phyloP scores from a whole-genome alignment of 2,113 vertebrate species.

The Microcebus tavaratra region DNA sequence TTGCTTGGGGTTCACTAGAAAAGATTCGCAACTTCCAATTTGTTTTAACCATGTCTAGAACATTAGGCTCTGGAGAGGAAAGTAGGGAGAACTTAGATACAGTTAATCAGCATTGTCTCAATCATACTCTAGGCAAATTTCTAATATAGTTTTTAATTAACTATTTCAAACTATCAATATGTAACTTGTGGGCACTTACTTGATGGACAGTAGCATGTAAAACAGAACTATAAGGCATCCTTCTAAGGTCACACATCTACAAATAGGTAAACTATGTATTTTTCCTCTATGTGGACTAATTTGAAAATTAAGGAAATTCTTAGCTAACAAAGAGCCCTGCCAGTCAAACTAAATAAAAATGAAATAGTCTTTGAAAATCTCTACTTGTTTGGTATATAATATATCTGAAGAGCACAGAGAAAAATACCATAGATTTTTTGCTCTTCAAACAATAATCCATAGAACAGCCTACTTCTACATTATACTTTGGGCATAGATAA shows the following conservation, averaged over 20 bases:
- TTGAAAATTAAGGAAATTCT: slow-evolving; percentile 2
- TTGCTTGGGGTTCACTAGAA: neutral
- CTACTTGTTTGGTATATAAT: slow-evolving; percentile 2
- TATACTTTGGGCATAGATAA: slow-evolving; percentile 25
- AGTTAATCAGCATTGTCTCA: neutral
- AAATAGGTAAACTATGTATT: neutral
- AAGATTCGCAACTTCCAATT: slow-evolving; percentile 39
- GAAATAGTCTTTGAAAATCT: slow-evolving; percentile 34
- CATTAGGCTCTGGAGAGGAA: neutral
- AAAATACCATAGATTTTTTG: slow-evolving; percentile 54
- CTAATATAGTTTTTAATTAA: slow-evolving; percentile 39
- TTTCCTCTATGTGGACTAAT: neutral
- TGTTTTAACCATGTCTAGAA: neutral
- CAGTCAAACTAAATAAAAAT: neutral
- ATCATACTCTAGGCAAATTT: neutral
- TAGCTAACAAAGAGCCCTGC: neutral
- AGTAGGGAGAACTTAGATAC: neutral
- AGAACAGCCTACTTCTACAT: slow-evolving; percentile 38
- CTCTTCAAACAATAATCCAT: slow-evolving; percentile 57
- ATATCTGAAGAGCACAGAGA: slow-evolving; percentile 37
- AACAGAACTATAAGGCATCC: neutral
- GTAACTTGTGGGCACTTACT: neutral
- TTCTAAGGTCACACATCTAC: neutral
- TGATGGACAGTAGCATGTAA: neutral
- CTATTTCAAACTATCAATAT: neutral